Base-by-base conservation (phyloP, 2,888 invertebrate genomes). In the Lysandra bellargus region DNA sequence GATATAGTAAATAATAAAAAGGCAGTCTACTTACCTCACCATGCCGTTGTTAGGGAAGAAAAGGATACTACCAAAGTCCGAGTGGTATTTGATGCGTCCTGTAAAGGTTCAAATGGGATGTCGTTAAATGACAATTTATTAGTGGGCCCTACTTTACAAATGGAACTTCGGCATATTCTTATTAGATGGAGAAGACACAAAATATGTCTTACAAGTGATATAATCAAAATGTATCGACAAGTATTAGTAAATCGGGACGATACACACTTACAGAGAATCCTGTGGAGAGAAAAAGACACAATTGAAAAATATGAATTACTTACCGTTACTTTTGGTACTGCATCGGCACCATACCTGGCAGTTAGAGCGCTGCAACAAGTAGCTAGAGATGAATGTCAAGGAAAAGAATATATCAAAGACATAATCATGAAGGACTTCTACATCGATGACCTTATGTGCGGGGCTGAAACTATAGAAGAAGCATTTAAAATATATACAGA, bases 1-100 rank as follows among this genome's bases (percentile, higher is more conserved):
- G 33, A 80, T 17, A 78, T 3, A 53, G 9, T 78, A 30, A 81
- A 69, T n/a, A 79, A 81, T 7, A 79, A 78, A 44, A 17, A 44
- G 53, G 73, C 81, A 4, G 80, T 83, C 1, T 84, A 85, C 53
- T 74, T 85, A 72, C 86, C 86, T 5, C 85, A 87, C 57, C 86
- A 85, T 75, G 84, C 86, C 0, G 84, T 87, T 0, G 37, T 86
- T 1, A 79, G 81, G 49, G 78, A 83, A 12, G 81, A 82, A 44
- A 82, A 82, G 77, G 57, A 61, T 40, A 82, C 82, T 17, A 78
- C 81, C 4, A 81, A 82, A 72, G 77, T 81, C 5, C 69, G 79
- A 14, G 80, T 82, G 1, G 80, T 82, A 30, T 82, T 81, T 40
- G 82, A 84, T 78, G 83, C 82, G 4, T 84, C 83, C 1, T 60